These are phyloP conservation scores for Perizoma flavofasciatum DNA, from an alignment of 2,888 invertebrate species.

Conservation along the genomic window DNA sequence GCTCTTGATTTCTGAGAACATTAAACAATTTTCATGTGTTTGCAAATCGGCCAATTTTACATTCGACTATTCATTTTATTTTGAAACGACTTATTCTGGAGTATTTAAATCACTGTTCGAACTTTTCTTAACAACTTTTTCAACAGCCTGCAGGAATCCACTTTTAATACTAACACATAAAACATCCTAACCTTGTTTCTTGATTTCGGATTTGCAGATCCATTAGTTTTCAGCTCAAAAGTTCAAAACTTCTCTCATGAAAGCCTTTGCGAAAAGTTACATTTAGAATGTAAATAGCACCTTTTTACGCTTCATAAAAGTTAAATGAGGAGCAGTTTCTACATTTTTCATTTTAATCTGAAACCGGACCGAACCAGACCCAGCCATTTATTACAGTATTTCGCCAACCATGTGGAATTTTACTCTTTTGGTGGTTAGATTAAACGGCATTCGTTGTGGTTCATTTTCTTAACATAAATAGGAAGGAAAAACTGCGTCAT, in stretches of 20 bases:
- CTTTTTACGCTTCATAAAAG: constrained; percentile 45
- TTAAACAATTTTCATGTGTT: not conserved
- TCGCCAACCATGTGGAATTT: constrained; percentile 42
- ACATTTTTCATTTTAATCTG: constrained; percentile 49
- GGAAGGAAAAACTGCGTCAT: constrained; percentile 11
- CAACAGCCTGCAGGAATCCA: too few species aligned
- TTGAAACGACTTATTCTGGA: too few species aligned
- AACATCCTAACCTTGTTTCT: too few species aligned
- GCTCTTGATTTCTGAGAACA: constrained; percentile 5
- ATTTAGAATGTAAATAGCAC: constrained; percentile 39
- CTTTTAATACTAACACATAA: too few species aligned
- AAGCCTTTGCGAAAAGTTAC: constrained; percentile 34
- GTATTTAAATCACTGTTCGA: too few species aligned
- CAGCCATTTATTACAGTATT: constrained; percentile 45
- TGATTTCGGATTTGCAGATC: not conserved
- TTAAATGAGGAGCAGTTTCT: constrained; percentile 41
- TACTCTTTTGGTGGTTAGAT: constrained; percentile 38
- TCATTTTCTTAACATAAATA: constrained; percentile 7
- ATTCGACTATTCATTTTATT: too few species aligned
- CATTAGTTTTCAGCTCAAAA: not conserved
- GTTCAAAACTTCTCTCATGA: constrained; percentile 24
- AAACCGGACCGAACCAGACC: constrained; percentile 35
- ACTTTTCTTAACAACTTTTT: too few species aligned
- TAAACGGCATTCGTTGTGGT: constrained; percentile 21
- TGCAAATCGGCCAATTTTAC: too few species aligned